Conservation (phyloP, 2,797 vertebrate species). For the Pteropus rufus region DNA sequence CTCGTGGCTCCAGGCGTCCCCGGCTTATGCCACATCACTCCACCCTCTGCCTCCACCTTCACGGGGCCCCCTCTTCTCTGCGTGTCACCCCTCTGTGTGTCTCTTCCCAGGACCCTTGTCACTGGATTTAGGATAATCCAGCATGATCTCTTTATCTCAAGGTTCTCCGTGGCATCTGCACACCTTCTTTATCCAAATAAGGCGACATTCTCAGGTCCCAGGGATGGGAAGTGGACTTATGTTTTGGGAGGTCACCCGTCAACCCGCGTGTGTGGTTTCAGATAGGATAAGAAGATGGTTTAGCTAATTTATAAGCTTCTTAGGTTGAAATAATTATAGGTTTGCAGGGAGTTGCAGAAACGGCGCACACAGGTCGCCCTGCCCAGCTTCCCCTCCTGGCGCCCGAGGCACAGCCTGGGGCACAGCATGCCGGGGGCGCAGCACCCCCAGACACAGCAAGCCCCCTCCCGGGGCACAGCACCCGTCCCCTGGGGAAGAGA, state of each 20-base stretch:
- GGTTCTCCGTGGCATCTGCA: background rate
- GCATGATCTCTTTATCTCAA: background rate
- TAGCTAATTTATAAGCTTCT: no score
- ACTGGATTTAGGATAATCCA: background rate
- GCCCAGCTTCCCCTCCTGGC: fast-evolving
- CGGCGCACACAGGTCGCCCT: no score
- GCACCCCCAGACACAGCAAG: no score
- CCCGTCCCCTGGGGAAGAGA: no score
- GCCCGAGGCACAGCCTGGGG: no score
- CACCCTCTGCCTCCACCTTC: fast-evolving
- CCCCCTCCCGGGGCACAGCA: no score
- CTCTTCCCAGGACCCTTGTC: background rate
- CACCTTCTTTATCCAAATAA: background rate
- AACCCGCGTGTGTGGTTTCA: background rate
- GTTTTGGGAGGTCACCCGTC: background rate
- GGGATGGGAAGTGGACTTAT: fast-evolving
- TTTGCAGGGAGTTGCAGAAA: background rate
- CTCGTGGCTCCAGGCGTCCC: fast-evolving
- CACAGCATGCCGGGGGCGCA: no score
- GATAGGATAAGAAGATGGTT: background rate
- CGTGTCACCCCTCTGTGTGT: background rate
- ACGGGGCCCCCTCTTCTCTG: fast-evolving
- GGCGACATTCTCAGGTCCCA: fast-evolving
- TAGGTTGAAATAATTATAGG: background rate
- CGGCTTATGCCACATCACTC: fast-evolving